Base-by-base conservation (phyloP, 1,140 invertebrate species). In the Sogatella furcifera region DNA sequence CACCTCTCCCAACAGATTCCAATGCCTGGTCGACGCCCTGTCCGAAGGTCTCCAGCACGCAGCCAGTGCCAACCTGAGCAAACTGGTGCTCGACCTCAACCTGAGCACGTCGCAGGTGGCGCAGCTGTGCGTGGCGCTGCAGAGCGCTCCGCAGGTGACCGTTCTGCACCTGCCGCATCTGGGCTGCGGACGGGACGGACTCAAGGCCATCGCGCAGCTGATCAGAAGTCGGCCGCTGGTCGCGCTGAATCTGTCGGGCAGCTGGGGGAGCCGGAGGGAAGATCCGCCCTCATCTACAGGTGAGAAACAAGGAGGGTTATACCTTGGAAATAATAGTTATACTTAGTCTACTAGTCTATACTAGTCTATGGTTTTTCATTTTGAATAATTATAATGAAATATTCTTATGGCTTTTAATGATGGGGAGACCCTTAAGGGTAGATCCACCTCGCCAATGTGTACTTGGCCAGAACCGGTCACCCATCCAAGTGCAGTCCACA, bases 121-220 rank as follows among this genome's bases (percentile, higher is more conserved):
- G 28, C 74, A 78, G 59, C 68, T 80, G 28, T 78, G 76, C 64
- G 68, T 67, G 2, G 71, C 74, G 10, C 70, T 78, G n/a, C 71
- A 74, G 54, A 67, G 70, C 64, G 76, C 74, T 60, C 67, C 71
- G 52, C 74, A 77, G 64, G 71, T 81, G 22, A 73, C 78, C 49
- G 73, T 77, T 22, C 67, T 81, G 44, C 79, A 80, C 62, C 71
- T 81, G 60, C 78, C 79, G 28, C 80, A 81, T 69, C 71, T 81
- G 54, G 74, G 79, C 19, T 81, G 79, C 63, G 80, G 78, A 21
- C 71, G 75, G 52, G 73, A 79, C 34, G 79, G 78, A 9, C 70
- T 81, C 2, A 69, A 72, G 38, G 75, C 77, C 15, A 69, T 80
- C 10, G 72, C 77, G 4, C 65, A n/a, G 6, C 63, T 80, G 11